These are phyloP conservation scores for Pionites leucogaster DNA, from an alignment of 2,113 vertebrate genomes.

Conservation along the genomic window DNA sequence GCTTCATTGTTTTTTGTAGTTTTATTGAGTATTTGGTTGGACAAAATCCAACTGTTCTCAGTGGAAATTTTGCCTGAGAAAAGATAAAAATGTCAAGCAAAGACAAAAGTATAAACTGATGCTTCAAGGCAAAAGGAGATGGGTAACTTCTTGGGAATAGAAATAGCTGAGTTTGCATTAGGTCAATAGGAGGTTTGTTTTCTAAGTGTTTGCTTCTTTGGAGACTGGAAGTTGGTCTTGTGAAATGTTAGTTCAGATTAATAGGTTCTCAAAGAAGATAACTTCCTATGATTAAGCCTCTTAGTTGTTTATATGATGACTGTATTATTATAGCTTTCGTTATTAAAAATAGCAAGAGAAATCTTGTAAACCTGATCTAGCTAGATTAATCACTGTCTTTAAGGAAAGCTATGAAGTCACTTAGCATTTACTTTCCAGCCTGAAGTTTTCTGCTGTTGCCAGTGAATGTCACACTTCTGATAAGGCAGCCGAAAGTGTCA, in stretches of 20 bases:
- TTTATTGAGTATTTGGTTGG: background rate
- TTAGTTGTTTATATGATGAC: background rate
- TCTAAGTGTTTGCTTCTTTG: background rate
- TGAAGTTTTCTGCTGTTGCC: background rate
- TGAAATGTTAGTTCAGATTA: background rate
- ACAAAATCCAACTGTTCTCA: background rate
- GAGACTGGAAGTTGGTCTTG: background rate
- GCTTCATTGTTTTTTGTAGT: background rate
- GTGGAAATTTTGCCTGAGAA: background rate
- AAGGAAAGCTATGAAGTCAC: background rate
- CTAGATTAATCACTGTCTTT: background rate
- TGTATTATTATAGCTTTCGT: background rate
- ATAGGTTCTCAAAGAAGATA: background rate
- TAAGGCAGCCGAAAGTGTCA: background rate
- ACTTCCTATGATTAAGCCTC: background rate
- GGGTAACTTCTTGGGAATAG: background rate
- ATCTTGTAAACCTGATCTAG: background rate
- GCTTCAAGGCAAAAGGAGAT: background rate
- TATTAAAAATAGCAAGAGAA: background rate
- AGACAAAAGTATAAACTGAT: background rate
- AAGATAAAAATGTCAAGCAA: background rate
- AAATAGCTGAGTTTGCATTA: background rate
- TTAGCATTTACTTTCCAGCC: background rate
- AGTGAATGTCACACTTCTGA: background rate
- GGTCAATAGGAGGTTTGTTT: background rate